Conservation (phyloP, 2,113 vertebrate species). For the Vidua macroura region DNA sequence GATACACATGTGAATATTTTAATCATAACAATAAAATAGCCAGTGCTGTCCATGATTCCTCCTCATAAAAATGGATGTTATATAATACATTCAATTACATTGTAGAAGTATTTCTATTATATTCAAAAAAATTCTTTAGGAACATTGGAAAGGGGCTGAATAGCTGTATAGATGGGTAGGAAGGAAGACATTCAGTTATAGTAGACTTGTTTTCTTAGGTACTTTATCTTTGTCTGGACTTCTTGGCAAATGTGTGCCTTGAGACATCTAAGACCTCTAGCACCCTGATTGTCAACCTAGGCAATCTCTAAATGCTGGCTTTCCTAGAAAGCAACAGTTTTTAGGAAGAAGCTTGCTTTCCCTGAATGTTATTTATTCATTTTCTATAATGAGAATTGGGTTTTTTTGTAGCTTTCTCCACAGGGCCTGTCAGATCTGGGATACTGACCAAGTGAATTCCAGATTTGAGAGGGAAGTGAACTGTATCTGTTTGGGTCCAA, state of each 20-base stretch:
- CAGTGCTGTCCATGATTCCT: neutral
- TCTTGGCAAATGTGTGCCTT: neutral
- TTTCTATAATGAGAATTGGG: neutral
- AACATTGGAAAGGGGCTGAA: neutral
- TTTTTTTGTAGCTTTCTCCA: neutral
- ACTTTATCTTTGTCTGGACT: neutral
- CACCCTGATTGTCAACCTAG: neutral
- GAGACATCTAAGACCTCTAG: neutral
- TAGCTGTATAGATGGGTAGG: neutral
- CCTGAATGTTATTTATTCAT: neutral
- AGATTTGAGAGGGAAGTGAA: neutral
- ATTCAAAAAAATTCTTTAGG: neutral
- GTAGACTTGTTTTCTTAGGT: neutral
- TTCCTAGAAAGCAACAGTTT: neutral
- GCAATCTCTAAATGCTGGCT: neutral
- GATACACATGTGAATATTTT: neutral
- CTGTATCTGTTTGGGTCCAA: neutral
- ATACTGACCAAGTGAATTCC: neutral
- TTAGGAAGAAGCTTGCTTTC: neutral
- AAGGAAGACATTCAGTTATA: neutral
- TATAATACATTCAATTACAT: neutral
- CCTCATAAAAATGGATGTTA: neutral
- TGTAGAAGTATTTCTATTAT: neutral
- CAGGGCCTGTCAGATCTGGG: neutral
- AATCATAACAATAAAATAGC: neutral